phyloP scores from a whole-genome alignment of 2,888 invertebrate genomes.

The Patella pellucida region DNA sequence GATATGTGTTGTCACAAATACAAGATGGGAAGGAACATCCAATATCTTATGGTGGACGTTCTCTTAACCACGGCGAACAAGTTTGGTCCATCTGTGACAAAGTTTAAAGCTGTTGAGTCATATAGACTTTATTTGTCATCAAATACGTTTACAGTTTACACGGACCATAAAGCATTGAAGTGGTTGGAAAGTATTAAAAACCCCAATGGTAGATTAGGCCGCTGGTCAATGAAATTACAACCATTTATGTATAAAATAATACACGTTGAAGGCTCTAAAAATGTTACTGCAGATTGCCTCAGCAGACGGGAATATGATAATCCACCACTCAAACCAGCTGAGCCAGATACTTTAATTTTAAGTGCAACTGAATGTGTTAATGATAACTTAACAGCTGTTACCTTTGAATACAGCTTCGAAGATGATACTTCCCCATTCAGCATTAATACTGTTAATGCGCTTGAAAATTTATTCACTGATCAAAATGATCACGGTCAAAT shows the following conservation, averaged over 20 bases:
- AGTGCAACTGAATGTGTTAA: neutral
- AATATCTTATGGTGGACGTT: too few relatives aligned
- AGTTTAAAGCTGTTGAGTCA: slow-evolving; percentile 37
- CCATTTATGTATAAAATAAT: slow-evolving; percentile 20
- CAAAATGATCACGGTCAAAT: neutral
- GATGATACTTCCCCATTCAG: neutral
- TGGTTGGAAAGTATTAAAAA: slow-evolving; percentile 38
- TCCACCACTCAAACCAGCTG: neutral
- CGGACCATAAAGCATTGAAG: slow-evolving; percentile 39
- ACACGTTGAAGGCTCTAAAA: slow-evolving; percentile 19
- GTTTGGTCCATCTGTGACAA: neutral
- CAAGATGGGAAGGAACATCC: too few relatives aligned
- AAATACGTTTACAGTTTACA: slow-evolving; percentile 34
- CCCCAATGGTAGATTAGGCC: slow-evolving; percentile 25
- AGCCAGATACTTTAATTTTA: too few relatives aligned
- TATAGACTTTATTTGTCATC: slow-evolving; percentile 37
- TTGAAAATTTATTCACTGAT: neutral
- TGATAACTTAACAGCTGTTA: neutral
- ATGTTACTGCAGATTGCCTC: slow-evolving; percentile 31
- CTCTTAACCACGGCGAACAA: too few relatives aligned
- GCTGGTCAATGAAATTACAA: slow-evolving; percentile 26
- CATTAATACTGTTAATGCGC: neutral
- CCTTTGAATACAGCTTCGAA: neutral
- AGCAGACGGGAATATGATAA: slow-evolving; percentile 27
- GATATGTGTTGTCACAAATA: too few relatives aligned